phyloP scores from a whole-genome alignment of 2,888 invertebrate species.

The Pyrrhosoma nymphula region DNA sequence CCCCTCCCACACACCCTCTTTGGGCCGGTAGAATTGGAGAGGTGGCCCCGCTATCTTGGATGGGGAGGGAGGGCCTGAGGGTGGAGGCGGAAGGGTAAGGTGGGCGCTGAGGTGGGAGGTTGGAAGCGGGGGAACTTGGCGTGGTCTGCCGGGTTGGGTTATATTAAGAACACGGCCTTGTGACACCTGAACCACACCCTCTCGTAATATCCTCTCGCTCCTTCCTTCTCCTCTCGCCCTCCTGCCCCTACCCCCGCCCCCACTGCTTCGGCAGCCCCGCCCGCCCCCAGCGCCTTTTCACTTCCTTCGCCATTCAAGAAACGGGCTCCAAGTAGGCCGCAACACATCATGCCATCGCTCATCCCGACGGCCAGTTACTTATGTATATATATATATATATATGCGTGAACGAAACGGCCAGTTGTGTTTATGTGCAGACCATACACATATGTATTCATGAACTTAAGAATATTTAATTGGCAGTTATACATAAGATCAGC shows the following conservation, averaged over 20 bases:
- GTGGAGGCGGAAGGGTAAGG: not conserved
- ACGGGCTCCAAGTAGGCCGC: not conserved
- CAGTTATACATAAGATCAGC: too few relatives aligned
- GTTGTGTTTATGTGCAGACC: too few relatives aligned
- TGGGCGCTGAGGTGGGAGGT: not conserved
- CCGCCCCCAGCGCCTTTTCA: not conserved
- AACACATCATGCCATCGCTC: not conserved
- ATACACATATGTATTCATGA: too few relatives aligned
- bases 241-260: not conserved
- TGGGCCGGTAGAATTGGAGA: not conserved
- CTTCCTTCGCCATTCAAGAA: constrained; percentile 20
- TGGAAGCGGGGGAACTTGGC: not conserved
- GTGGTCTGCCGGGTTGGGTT: not conserved
- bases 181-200: constrained; percentile 62
- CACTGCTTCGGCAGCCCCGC: not conserved
- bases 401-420: not conserved
- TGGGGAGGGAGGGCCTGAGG: not conserved
- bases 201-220: constrained; percentile 33
- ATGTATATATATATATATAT: not conserved
- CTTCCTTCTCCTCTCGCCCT: not conserved
- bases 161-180: constrained; percentile 55
- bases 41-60: not conserved
- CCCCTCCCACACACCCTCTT: not conserved
- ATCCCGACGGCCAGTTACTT: not conserved
- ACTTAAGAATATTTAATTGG: too few relatives aligned